Base-by-base conservation (phyloP, 2,888 invertebrate species). In the Nemotelus pantherinus region DNA sequence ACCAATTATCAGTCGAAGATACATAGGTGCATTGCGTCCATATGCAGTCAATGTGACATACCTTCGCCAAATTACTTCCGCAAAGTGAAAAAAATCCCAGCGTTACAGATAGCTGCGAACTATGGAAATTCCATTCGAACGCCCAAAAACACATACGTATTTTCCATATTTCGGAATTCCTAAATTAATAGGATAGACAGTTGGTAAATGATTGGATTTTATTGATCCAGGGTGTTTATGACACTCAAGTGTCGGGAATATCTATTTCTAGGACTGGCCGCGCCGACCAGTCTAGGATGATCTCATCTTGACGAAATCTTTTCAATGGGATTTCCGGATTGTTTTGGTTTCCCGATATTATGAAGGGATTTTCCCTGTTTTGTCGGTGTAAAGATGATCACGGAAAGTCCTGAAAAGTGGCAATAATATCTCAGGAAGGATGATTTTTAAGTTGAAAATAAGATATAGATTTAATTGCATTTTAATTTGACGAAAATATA, bases 291-390 rank as follows among this genome's bases (percentile, higher is more conserved):
- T 2, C 3, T 7, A 41, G 41, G 41, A 41, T 41, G 63, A 63
- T 63, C 63, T 25, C 43, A 43, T 63, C 41, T 2, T 41, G 10
- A 25, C 25, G 25, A 25, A 25, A 25, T n/a, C 1, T 58, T 58
- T 43, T 57, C 25, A 65, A 48, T 67, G 67, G 67, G 50, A 67
- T 67, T 67, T 25, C 67, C 67, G 48, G 67, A 67, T 67, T 67
- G 41, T 48, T 25, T n/a, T 25, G 9, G 25, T 48, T 50, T 25
- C 5, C 5, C 5, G 50, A 4, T 50, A 67, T 48, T 63, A 43
- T 9, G 2, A 2, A 43, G 43, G 25, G 63, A 3, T 63, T 41
- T 25, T 53, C 53, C 53, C 7, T 53, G 53, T 53, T 53, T 53
- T 53, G 53, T 10, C 53, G 53, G 53, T 53, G 53, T 6, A 53